A percentile compares a stretch with the other conserved stretches of the same genome.
phyloP scores from a whole-genome alignment of 2,113 vertebrate genomes.

The Panthera leo region DNA sequence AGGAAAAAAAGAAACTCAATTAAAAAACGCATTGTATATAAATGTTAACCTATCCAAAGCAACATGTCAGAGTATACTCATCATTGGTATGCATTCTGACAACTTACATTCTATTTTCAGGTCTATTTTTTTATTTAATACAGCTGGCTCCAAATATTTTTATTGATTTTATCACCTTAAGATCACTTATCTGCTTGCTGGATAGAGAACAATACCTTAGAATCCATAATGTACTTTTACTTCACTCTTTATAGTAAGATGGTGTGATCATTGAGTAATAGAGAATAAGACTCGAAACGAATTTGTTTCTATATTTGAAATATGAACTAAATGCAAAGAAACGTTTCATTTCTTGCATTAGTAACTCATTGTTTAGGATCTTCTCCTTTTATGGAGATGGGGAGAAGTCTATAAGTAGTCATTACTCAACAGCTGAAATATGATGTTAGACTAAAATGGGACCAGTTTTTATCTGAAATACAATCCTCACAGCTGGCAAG shows the following conservation, averaged over 20 bases:
- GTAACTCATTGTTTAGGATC: slow-evolving; percentile 62
- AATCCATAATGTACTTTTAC: not conserved
- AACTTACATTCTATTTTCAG: not conserved
- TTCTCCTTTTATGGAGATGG: not conserved
- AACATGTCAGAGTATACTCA: not conserved
- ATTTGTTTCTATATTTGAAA: slow-evolving; percentile 55
- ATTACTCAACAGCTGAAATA: slow-evolving; percentile 61
- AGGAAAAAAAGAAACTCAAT: not conserved
- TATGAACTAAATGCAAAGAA: not conserved
- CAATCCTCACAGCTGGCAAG: slow-evolving; percentile 65
- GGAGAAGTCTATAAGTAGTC: slow-evolving; percentile 48
- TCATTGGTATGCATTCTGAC: not conserved
- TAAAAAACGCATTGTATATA: not conserved
- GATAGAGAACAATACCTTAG: not conserved
- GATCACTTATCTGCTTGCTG: not conserved
- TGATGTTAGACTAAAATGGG: slow-evolving; percentile 34
- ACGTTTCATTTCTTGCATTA: slow-evolving; percentile 6
- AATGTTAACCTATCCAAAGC: not conserved
- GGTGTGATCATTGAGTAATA: not conserved
- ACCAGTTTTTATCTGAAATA: slow-evolving; percentile 57
- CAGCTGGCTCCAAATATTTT: not conserved
- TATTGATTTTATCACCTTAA: not conserved
- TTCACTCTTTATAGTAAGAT: not conserved
- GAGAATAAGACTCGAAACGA: not conserved
- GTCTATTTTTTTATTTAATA: not conserved